Evolutionary conservation across 2,113 vertebrate genomes (phyloP), one percentile per base, ranked within the genome.

Genomic region (Chamaea fasciata): DNA sequence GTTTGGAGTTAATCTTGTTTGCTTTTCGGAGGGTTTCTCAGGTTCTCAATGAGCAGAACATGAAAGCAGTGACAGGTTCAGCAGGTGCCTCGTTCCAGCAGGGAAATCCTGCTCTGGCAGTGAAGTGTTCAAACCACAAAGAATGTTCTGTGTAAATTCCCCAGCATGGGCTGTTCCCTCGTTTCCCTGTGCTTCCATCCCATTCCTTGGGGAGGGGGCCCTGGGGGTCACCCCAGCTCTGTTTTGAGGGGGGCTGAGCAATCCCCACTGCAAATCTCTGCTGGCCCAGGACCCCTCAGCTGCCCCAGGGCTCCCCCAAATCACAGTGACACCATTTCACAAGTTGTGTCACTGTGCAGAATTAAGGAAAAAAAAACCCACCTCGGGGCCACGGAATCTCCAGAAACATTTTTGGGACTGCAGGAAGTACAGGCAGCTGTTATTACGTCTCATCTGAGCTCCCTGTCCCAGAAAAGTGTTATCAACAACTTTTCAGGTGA

Each of bases 1-100:
- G 59, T 55, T 95, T 65, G 56, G 64, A 87, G 68, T 89, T 85
- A 68, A 88, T 76, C 87, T 87, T 17, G 19, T 83, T 94, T 94
- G 80, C 82, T 87, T 94, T 91, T 11, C 47, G 2, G 55, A 96
- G 79, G 37, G 28, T 37, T 92, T 89, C 90, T 86, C 93, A 67
- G 92, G 75, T 74, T 41, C 87, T 78, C 82, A 86, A 77, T 63
- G 70, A 95, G 57, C 1, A 8, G 91, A 95, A 91, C 71, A 59
- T 41, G 82, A 77, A 74, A 88, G 92, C 62, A 67, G 67, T 33
- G 71, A 86, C 78, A 67, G 89, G 75, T 77, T 91, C 78, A 83
- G 44, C 55, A 8, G 30, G 63, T 76, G 89, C 89, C 71, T 90
- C 3, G 0, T 35, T 68, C 62, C 79, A 62, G 89, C 59, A 26